Evolutionary conservation across 2,113 vertebrate species (phyloP), one percentile per base, ranked within the genome.

Genomic region (Phylloscopus trochilus): DNA sequence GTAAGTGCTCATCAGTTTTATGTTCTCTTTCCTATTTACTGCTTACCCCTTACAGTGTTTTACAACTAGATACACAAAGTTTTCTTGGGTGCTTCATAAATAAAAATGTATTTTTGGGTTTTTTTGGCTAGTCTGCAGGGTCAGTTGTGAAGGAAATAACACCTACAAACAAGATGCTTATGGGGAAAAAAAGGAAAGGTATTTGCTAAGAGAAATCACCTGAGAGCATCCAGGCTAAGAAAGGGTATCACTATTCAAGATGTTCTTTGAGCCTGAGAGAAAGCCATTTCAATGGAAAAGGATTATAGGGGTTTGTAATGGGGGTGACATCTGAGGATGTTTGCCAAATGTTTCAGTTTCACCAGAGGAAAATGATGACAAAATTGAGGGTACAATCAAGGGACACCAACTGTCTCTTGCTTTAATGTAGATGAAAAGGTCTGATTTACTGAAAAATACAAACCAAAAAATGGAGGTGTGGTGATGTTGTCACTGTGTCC

Each of bases 1-100:
- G 96, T 94, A 90, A 89, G 96, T 72, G 52, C 93, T 96, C 96
- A 95, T 95, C 95, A 87, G 96, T 96, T 97, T 97, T 97, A 97
- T 96, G 97, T 96, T 94, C 68, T 84, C 85, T 92, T 97, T 96
- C 88, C 97, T 95, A 76, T 97, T 98, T 97, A 97, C 96, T 96
- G 96, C 97, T 96, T 97, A 94, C 97, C 97, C 95, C 97, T 97
- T 55, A 95, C 97, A 92, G 97, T 94, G 97, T 94, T 95, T 87
- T 90, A 84, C 97, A 94, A 63, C 75, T 75, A 93, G 76, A 89
- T 69, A 62, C 85, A 89, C 86, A 83, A 94, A 91, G 67, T 75
- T 95, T 92, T 94, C 74, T 82, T 94, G 62, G 46, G 6, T 92
- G 90, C 84, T 96, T 92, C 87, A 89, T 79, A 75, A 91, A 73